Conservation (phyloP, 2,888 invertebrate genomes). For the Drepanosiphum platanoidis region DNA sequence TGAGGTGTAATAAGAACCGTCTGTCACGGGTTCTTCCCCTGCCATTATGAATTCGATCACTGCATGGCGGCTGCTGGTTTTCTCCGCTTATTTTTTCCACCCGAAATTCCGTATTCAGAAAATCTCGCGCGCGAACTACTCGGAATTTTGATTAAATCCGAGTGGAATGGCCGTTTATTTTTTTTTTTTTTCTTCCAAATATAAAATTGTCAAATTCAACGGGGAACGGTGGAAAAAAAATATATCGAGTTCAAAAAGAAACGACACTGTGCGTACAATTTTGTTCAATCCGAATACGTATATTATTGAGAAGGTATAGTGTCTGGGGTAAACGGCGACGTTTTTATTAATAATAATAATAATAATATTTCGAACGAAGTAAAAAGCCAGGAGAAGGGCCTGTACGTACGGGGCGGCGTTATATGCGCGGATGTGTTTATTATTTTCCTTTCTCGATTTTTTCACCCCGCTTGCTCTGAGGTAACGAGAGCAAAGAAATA, state of each 20-base stretch:
- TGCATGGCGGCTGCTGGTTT: too few relatives aligned
- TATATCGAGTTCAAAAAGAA: background rate
- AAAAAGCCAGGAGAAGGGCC: background rate
- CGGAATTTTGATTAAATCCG: constrained; percentile 40
- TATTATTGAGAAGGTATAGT: too few relatives aligned
- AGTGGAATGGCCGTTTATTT: background rate
- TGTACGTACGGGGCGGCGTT: background rate
- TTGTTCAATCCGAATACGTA: background rate
- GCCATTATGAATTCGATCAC: background rate
- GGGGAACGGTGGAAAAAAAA: background rate
- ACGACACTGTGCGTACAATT: background rate
- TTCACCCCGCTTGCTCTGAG: background rate
- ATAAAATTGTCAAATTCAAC: background rate
- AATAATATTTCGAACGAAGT: background rate
- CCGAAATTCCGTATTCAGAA: background rate
- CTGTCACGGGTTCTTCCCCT: background rate
- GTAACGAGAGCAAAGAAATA: constrained; percentile 37
- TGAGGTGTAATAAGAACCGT: constrained; percentile 49
- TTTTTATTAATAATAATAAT: background rate
- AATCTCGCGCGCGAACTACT: background rate
- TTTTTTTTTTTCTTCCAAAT: background rate
- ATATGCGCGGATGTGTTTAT: constrained; percentile 20
- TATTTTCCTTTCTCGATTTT: constrained; percentile 25
- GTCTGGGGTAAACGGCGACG: too few relatives aligned
- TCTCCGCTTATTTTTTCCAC: background rate